Percentiles rank a stretch among this genome's conserved stretches.
Evolutionary conservation across 2,113 vertebrate genomes (phyloP).

Genomic region (Python bivittatus): DNA sequence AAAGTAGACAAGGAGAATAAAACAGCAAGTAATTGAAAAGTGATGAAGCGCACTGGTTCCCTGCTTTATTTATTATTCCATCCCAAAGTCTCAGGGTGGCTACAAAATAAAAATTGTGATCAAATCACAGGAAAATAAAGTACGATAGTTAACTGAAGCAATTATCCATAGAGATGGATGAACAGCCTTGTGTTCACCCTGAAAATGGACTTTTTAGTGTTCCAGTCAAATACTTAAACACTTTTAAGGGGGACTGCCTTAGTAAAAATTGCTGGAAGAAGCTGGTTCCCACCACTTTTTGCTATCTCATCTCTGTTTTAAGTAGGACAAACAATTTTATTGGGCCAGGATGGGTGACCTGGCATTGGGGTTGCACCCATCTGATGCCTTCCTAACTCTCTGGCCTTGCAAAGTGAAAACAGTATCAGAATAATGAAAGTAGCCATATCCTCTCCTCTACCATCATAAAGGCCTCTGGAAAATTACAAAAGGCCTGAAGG

Average conservation of each 20-base stretch:
- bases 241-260: background rate
- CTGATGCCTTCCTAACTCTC: background rate
- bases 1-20: background rate
- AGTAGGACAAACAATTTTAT: background rate
- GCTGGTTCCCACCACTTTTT: background rate
- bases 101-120: constrained; percentile 4
- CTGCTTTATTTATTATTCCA: background rate
- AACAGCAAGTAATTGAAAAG: background rate
- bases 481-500: background rate
- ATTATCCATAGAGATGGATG: background rate
- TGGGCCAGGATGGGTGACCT: background rate
- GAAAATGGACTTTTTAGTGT: background rate
- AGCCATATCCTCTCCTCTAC: background rate
- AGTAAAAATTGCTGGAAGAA: background rate
- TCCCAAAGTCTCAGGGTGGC: background rate
- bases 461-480: background rate
- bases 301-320: background rate
- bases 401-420: background rate
- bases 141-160: background rate
- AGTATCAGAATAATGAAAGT: background rate
- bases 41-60: background rate
- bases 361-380: background rate
- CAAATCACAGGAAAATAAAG: background rate
- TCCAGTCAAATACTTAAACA: background rate
- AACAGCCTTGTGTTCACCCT: background rate